A percentile compares a stretch with the other conserved stretches of the same genome.
Evolutionary conservation across 2,113 vertebrate species (phyloP).

Genomic region (Hippocampus barbouri): DNA sequence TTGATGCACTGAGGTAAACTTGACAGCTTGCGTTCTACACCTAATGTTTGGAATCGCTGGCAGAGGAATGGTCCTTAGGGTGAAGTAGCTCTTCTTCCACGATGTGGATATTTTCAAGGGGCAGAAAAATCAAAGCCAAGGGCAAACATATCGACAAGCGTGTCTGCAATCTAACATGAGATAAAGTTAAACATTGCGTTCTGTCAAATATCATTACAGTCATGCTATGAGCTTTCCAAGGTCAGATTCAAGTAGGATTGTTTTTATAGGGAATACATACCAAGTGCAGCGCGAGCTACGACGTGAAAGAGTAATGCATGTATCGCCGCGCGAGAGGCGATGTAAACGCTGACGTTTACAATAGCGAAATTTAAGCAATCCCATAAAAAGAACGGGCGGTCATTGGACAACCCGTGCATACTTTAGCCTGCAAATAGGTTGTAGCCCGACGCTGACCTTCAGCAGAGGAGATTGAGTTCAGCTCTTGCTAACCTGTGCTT

Average conservation of each 20-base stretch:
- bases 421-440: conserved; percentile 44
- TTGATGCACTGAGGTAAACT: conserved; percentile 32
- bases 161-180: conserved; percentile 28
- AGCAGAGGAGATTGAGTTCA: conserved; percentile 34
- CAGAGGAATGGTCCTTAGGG: conserved; percentile 19
- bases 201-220: conserved; percentile 6
- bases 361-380: neutral
- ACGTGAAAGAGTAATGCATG: neutral
- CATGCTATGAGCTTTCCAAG: conserved; percentile 41
- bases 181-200: conserved; percentile 28
- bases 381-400: neutral
- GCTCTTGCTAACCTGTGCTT: conserved; percentile 47
- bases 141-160: conserved; percentile 22
- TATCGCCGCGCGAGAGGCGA: neutral
- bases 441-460: conserved; percentile 38
- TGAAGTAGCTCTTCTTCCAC: conserved; percentile 28
- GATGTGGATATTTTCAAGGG: conserved; percentile 26
- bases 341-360: neutral
- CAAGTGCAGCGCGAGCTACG: neutral
- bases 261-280: conserved; percentile 15
- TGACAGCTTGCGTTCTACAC: conserved; percentile 54
- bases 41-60: conserved; percentile 33
- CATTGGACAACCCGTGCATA: conserved; percentile 20
- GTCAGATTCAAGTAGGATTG: conserved; percentile 16
- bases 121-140: conserved; percentile 29